Conservation (phyloP, 2,797 vertebrate species). For the Oophaga sylvatica region DNA sequence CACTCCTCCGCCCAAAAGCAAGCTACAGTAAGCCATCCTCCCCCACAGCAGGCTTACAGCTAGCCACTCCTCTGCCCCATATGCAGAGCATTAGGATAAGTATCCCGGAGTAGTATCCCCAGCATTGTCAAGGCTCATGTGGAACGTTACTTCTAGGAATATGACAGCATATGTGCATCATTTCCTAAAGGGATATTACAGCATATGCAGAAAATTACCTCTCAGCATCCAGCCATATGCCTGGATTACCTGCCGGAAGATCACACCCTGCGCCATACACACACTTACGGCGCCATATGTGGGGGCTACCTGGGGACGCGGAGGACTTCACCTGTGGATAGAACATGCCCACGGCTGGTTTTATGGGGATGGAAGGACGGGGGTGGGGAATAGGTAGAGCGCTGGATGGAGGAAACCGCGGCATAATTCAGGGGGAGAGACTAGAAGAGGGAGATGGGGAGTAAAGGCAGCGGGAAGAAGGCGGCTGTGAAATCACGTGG, state of each 20-base stretch:
- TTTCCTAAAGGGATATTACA: slow-evolving; percentile 13
- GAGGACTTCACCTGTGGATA: background rate
- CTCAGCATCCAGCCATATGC: slow-evolving; percentile 22
- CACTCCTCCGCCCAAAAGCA: no score
- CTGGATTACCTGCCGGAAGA: slow-evolving; percentile 18
- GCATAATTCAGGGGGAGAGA: background rate
- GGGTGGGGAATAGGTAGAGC: background rate
- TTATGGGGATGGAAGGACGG: background rate
- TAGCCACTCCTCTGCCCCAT: background rate
- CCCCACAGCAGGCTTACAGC: no score
- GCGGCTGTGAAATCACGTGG: background rate
- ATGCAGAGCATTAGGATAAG: slow-evolving; percentile 10
- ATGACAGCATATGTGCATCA: slow-evolving; percentile 17
- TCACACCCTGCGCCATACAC: background rate
- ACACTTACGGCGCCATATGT: slow-evolving; percentile 11
- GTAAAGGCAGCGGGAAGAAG: background rate
- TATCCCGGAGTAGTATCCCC: background rate
- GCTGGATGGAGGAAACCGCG: background rate
- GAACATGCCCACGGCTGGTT: background rate
- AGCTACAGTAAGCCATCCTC: no score
- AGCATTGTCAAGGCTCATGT: background rate
- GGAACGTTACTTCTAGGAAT: slow-evolving; percentile 17
- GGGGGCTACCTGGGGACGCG: background rate
- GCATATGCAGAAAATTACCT: slow-evolving; percentile 28
- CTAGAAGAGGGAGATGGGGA: background rate